phyloP scores from a whole-genome alignment of 2,888 invertebrate species.

The Scrobipalpa atriplicella region DNA sequence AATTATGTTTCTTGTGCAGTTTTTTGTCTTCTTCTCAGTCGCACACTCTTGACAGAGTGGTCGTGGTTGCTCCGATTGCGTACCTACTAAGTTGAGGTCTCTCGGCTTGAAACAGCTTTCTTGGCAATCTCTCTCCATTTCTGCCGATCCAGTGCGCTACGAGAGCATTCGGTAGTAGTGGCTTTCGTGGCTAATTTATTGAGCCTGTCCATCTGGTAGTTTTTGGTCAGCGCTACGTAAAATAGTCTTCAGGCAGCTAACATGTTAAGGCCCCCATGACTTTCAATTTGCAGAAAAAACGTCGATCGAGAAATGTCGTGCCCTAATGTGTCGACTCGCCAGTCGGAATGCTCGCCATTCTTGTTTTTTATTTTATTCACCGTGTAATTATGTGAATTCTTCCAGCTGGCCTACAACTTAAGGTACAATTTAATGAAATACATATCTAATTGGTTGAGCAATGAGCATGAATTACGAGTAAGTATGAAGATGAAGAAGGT shows the following conservation, averaged over 20 bases:
- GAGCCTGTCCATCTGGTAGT: no score
- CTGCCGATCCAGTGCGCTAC: no score
- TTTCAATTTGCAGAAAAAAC: constrained; percentile 67
- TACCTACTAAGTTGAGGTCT: no score
- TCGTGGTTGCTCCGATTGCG: no score
- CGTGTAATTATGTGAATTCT: constrained; percentile 53
- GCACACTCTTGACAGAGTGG: no score
- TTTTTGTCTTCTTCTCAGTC: no score
- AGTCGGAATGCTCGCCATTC: constrained; percentile 75
- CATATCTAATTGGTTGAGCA: neutral
- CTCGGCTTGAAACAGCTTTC: no score
- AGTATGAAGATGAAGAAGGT: neutral
- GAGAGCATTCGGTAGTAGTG: no score
- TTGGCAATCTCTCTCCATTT: no score
- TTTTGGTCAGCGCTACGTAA: neutral
- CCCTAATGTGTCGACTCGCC: constrained; percentile 73
- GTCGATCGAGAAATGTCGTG: constrained; percentile 66
- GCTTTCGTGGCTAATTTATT: no score
- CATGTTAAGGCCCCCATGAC: constrained; percentile 50
- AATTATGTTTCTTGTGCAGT: no score
- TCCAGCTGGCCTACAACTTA: constrained; percentile 9
- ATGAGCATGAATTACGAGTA: neutral
- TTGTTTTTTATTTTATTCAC: constrained; percentile 54
- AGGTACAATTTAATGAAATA: constrained; percentile 1
- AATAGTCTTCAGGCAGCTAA: neutral